Base-by-base conservation (phyloP, 2,888 invertebrate species). In the Disparrhopalites patrizii region DNA sequence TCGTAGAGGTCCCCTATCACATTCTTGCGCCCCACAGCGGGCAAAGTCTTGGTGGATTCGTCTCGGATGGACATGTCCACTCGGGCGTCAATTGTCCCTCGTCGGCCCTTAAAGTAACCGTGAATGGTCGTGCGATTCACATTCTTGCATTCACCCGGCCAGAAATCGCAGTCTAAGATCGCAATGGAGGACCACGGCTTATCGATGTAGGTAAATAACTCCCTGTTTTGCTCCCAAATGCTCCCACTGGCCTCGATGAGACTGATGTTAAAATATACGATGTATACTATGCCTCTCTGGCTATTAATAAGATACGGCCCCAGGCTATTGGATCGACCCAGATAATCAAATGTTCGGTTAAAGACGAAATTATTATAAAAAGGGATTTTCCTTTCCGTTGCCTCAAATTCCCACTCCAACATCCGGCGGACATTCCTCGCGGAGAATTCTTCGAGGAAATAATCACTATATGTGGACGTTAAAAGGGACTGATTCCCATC, bases 1-100 rank as follows among this genome's bases (percentile, higher is more conserved):
- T 43, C 43, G n/a, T 43, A 43, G 20, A 43, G 43, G n/a, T 43
- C 43, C 8, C 43, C 43, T 4, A 43, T 43, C 4, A 10, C 20
- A 15, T 5, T 15, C n/a, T 15, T 18, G 15, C 43, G 15, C 20
- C 43, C 43, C 20, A 43, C 20, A 20, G 43, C 43, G n/a, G 43
- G 43, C 8, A 43, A 20, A 15, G 20, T 20, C n/a, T 43, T 43
- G n/a, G 20, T 15, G 43, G 43, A 43, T 15, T 43, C 43, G 20
- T 43, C 43, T 43, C 43, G 7, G n/a, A 43, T n/a, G 15, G 43
- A 20, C 43, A 43, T 43, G 43, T 43, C 43, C 43, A 43, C n/a
- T 43, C 43, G 15, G 5, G 43, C 43, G n/a, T 43, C 43, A 43
- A n/a, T 15, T 43, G 43, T 43, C n/a, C 43, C 43, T n/a, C 15